A percentile compares a stretch with the other conserved stretches of the same genome.
phyloP scores from a whole-genome alignment of 2,888 invertebrate genomes.

The Capitulum mitella region DNA sequence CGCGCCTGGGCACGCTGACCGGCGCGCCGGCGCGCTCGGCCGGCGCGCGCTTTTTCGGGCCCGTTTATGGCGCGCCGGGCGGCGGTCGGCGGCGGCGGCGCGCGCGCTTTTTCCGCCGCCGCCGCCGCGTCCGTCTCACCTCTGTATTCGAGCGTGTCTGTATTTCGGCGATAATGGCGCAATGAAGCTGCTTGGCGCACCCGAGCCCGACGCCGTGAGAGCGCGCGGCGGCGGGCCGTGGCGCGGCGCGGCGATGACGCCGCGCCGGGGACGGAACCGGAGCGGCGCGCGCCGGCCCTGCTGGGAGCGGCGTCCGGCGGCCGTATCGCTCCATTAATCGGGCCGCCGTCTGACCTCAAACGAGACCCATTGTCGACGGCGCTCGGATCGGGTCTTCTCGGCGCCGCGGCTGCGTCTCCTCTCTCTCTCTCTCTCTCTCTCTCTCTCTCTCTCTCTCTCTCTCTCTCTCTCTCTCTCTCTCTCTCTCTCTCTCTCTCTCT shows the following conservation, averaged over 20 bases:
- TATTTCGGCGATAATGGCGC: slow-evolving; percentile 14
- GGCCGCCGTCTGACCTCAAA: neutral
- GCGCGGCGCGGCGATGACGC: no score
- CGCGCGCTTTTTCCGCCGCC: slow-evolving; percentile 1
- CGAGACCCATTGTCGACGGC: neutral
- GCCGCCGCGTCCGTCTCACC: slow-evolving; percentile 9
- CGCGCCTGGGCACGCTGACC: neutral
- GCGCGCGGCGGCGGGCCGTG: no score
- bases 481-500: neutral
- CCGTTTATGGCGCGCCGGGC: slow-evolving; percentile 15
- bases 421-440: neutral
- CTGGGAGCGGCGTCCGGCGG: neutral
- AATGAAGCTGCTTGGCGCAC: slow-evolving; percentile 22
- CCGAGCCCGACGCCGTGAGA: slow-evolving; percentile 21
- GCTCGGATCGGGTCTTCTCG: no score
- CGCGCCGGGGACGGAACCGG: neutral
- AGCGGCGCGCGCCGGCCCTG: neutral
- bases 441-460: neutral
- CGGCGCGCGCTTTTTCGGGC: slow-evolving; percentile 16
- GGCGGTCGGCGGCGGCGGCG: neutral
- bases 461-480: neutral
- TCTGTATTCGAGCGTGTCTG: slow-evolving; percentile 11
- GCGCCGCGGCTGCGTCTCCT: neutral
- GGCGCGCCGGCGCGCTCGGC: slow-evolving; percentile 17
- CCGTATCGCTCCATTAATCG: slow-evolving; percentile 2